phyloP scores from a whole-genome alignment of 2,113 vertebrate genomes.

The Takifugu flavidus region DNA sequence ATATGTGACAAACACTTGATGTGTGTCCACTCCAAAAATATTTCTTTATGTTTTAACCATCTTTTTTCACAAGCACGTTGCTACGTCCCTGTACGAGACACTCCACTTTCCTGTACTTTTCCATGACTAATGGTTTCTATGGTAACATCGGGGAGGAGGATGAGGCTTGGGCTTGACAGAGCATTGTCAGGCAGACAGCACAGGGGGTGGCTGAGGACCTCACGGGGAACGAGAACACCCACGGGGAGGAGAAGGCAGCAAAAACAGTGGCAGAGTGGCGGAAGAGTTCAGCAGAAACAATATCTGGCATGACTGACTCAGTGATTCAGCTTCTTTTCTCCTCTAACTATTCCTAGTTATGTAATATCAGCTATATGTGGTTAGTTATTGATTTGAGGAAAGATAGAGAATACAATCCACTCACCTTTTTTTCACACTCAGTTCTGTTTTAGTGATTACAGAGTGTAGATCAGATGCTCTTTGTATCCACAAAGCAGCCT shows the following conservation, averaged over 20 bases:
- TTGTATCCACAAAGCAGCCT: too few relatives aligned
- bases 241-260: slow-evolving; percentile 5
- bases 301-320: neutral
- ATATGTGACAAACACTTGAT: too few relatives aligned
- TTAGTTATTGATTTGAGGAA: neutral
- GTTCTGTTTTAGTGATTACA: too few relatives aligned
- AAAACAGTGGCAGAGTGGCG: slow-evolving; percentile 2
- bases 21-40: too few relatives aligned
- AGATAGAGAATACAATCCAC: neutral
- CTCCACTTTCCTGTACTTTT: slow-evolving; percentile 55
- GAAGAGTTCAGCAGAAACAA: neutral
- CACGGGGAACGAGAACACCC: slow-evolving; percentile 30
- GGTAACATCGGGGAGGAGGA: slow-evolving; percentile 59
- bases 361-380: slow-evolving; percentile 2
- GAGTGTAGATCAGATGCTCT: too few relatives aligned
- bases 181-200: slow-evolving; percentile 39
- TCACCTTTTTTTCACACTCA: too few relatives aligned
- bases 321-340: slow-evolving; percentile 9
- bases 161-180: slow-evolving; percentile 51
- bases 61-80: neutral
- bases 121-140: slow-evolving; percentile 64
- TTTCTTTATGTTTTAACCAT: slow-evolving; percentile 7
- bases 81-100: slow-evolving; percentile 32
- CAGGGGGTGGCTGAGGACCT: slow-evolving; percentile 31
- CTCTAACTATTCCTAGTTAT: neutral